Base-by-base conservation (phyloP, 2,888 invertebrate genomes). In the Synergus laeviventris region DNA sequence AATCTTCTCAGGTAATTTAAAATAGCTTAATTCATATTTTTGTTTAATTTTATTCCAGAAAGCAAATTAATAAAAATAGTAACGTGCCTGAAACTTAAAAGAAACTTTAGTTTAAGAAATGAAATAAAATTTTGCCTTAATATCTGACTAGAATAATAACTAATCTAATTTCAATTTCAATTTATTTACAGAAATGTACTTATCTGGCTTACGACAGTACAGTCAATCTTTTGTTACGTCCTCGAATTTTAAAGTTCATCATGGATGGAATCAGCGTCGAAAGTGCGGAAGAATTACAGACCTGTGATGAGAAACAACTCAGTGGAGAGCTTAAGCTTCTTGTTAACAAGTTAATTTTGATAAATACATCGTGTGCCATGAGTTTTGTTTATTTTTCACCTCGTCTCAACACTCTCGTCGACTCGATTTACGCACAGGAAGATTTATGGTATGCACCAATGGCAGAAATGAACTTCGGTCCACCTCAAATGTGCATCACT, bases 391-490 rank as follows among this genome's bases (percentile, higher is more conserved):
- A 88, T 14, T 90, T 91, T 77, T 91, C 90, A 0, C 90, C 91
- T 0, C 83, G 86, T 36, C 74, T 91, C 2, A 90, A 90, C 74
- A 86, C 89, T 2, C 86, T 91, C 0, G 88, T 91, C 2, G 91
- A 91, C 74, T 89, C 90, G 1, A 89, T 91, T 80, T 89, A 90
- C 54, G 86, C 87, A 0, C 89, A 90, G 74, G 81, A 84, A 21
- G 88, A 91, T 73, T 90, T 90, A 73, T 91, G 90, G 90, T 90
- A 90, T 70, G 89, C 90, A 0, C 91, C 90, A 14, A 86, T 91
- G 86, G 91, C 91, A 2, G 90, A 90, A 45, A 91, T 90, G 86
- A 90, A 91, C 74, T 91, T 91, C 39, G 90, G 91, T 0, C 90
- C 91, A 1, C 91, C 91, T 0, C 91, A 90, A 70, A 91, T 91